Evolutionary conservation across 2,113 vertebrate genomes (phyloP).

Genomic region (Tauraco erythrolophus): DNA sequence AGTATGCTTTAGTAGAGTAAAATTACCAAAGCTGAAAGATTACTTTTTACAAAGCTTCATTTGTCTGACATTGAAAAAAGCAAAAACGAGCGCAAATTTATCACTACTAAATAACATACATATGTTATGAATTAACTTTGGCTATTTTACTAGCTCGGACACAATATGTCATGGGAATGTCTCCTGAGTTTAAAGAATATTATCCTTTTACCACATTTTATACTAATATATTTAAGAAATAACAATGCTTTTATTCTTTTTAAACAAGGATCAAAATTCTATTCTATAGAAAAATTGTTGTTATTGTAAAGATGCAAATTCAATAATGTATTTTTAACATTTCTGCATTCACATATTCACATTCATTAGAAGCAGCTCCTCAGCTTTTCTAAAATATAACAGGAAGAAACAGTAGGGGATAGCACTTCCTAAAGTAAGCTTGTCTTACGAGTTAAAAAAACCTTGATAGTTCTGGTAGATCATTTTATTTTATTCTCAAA

Average conservation of each 20-base stretch:
- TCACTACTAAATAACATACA: background rate
- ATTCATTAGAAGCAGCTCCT: background rate
- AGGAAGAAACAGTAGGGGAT: background rate
- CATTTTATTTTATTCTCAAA: background rate
- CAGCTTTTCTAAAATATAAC: background rate
- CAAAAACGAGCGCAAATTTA: background rate
- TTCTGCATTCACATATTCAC: background rate
- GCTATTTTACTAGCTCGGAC: background rate
- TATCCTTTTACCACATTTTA: background rate
- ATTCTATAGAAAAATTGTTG: background rate
- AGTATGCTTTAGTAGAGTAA: background rate
- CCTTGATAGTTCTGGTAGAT: background rate
- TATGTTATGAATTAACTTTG: background rate
- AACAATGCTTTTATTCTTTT: background rate
- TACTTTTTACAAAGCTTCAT: background rate
- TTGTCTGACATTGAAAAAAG: background rate
- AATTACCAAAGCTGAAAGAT: background rate
- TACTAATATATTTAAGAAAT: background rate
- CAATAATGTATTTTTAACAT: background rate
- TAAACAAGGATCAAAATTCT: background rate
- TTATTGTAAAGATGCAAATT: background rate
- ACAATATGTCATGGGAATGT: too few relatives aligned
- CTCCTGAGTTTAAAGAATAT: background rate
- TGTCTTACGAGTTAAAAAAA: background rate
- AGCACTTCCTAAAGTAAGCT: background rate